Base-by-base conservation (phyloP, 2,888 invertebrate species). In the Teinopalpus imperialis region DNA sequence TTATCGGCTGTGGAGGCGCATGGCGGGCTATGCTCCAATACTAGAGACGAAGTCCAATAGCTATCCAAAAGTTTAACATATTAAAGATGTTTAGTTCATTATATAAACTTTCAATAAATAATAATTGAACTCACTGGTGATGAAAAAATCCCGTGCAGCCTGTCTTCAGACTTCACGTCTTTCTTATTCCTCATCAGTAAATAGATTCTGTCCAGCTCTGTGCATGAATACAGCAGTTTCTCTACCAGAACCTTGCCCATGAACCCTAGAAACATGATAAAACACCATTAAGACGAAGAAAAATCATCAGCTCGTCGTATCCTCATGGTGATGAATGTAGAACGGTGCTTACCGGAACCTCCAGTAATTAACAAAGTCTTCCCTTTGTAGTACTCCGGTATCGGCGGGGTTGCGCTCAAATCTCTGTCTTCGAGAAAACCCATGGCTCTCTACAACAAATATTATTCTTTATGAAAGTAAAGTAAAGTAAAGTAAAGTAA, bases 211-310 rank as follows among this genome's bases (percentile, higher is more conserved):
- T 92, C 90, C 3, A 98, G 61, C 0, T 91, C 92, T 0, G 95
- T 90, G 65, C 97, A 96, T 1, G 95, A 95, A 54, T 96, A 91
- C 2, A 98, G 74, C 1, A 98, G 78, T 73, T 98, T 98, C 78
- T 98, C 98, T 6, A 97, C 90, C 13, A 98, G 74, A 0, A 94
- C 94, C 82, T 98, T 98, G 0, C 98, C 98, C 76, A 98, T 90
- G 68, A 97, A 98, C 0, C 97, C 97, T 90, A 63, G 1, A 71
- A 72, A 21, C 26, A 27, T 0, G 1, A 41, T n/a, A n/a, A n/a
- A n/a, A n/a, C n/a, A n/a, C n/a, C n/a, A n/a, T n/a, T n/a, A n/a
- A n/a, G n/a, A n/a, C n/a, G n/a, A n/a, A n/a, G n/a, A n/a, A 12
- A 5, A 7, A 1, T 13, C 7, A 3, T 2, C 24, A n/a, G n/a